Percentiles rank a stretch among this genome's conserved stretches.
These are phyloP conservation scores for Sebastolobus altivelis DNA, from an alignment of 2,797 vertebrate genomes.

Conservation along the genomic window DNA sequence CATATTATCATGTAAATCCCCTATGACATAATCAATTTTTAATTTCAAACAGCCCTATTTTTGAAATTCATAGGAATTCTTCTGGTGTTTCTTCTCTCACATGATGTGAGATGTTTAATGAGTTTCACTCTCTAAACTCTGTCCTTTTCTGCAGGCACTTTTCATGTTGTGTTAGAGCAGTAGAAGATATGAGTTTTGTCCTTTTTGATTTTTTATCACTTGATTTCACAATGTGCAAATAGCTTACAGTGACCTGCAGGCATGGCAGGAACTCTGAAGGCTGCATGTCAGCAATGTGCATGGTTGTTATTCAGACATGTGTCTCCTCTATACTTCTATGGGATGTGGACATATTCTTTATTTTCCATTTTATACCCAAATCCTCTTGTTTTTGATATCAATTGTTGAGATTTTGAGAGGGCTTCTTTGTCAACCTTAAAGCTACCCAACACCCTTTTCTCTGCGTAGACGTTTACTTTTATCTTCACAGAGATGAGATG, in stretches of 20 bases:
- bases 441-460: neutral
- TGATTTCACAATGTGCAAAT: slow-evolving; percentile 67
- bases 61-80: slow-evolving; percentile 41
- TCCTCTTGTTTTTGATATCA: neutral
- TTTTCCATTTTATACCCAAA: neutral
- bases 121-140: slow-evolving; percentile 60
- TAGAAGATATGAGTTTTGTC: slow-evolving; percentile 55
- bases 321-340: slow-evolving; percentile 6
- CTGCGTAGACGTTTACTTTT: neutral
- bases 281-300: slow-evolving; percentile 50
- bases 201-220: slow-evolving; percentile 53
- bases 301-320: slow-evolving; percentile 44
- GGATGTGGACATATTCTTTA: neutral
- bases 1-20: slow-evolving; percentile 61
- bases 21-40: slow-evolving; percentile 64
- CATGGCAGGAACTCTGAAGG: slow-evolving; percentile 44
- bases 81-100: slow-evolving; percentile 29
- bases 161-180: slow-evolving; percentile 47
- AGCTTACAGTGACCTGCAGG: slow-evolving; percentile 57
- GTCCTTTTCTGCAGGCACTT: slow-evolving; percentile 58
- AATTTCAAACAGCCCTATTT: slow-evolving; percentile 65
- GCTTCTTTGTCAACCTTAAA: neutral
- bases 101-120: slow-evolving; percentile 56
- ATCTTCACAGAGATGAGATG: neutral
- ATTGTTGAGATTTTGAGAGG: neutral